Conservation (phyloP, 2,797 vertebrate species). For the Rhinatrema bivittatum region DNA sequence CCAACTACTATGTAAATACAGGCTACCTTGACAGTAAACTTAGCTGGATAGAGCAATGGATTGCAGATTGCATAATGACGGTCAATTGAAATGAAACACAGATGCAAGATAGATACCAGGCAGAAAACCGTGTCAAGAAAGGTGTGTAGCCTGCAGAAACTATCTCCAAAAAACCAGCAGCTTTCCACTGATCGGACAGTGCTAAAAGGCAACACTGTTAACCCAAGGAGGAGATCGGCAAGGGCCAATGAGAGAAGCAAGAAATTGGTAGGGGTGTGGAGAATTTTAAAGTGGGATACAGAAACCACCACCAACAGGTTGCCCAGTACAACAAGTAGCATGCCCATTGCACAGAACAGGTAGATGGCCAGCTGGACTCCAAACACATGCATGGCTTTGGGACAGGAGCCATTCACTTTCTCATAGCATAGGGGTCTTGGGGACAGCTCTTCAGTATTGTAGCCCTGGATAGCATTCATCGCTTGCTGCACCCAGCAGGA, state of each 20-base stretch:
- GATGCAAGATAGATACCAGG: conserved; percentile 48
- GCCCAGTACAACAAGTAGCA: conserved; percentile 29
- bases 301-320: conserved; percentile 43
- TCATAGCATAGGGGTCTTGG: conserved; percentile 6
- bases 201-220: conserved; percentile 45
- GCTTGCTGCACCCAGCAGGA: neutral
- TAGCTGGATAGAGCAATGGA: conserved; percentile 34
- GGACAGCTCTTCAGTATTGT: neutral
- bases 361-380: conserved; percentile 27
- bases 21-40: conserved; percentile 24
- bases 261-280: conserved; percentile 40
- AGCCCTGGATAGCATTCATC: conserved; percentile 3
- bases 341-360: conserved; percentile 29
- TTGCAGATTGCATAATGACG: conserved; percentile 40
- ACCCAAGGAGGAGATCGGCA: conserved; percentile 44
- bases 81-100: conserved; percentile 54
- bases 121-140: conserved; percentile 52
- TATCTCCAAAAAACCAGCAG: conserved; percentile 52
- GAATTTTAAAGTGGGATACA: conserved; percentile 35
- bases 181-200: conserved; percentile 32
- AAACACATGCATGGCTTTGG: conserved; percentile 20
- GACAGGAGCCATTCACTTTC: conserved; percentile 30
- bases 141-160: conserved; percentile 43
- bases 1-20: conserved; percentile 23
- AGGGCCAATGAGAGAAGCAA: conserved; percentile 45